Conservation (phyloP, 2,888 invertebrate species). For the Osedax fenrisi region DNA sequence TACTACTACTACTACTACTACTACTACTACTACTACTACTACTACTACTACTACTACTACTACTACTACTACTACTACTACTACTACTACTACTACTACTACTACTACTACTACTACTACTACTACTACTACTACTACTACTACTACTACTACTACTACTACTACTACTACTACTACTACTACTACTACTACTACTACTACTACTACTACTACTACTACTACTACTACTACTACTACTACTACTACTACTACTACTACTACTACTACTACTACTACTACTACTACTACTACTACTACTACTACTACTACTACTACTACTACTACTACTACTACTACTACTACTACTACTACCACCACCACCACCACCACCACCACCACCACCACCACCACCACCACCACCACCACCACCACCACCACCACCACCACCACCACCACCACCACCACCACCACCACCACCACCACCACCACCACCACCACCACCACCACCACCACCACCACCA, state of each 20-base stretch:
- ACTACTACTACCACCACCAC: slow-evolving; percentile 10
- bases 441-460: not conserved
- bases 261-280: not conserved
- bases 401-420: not conserved
- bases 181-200: not conserved
- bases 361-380: not conserved
- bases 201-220: not conserved
- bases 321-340: not conserved
- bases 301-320: slow-evolving; percentile 7
- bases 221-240: slow-evolving; percentile 11
- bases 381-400: slow-evolving; percentile 12
- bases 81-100: not conserved
- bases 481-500: not conserved
- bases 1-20: slow-evolving; percentile 29
- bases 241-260: slow-evolving; percentile 5
- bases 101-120: slow-evolving; percentile 2
- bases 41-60: not conserved
- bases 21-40: slow-evolving; percentile 25
- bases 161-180: slow-evolving; percentile 20
- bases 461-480: not conserved
- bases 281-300: not conserved
- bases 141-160: slow-evolving; percentile 1
- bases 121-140: not conserved
- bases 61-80: slow-evolving; percentile 1
- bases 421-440: not conserved